phyloP scores from a whole-genome alignment of 2,888 invertebrate species.

The Cynaeus angustus region DNA sequence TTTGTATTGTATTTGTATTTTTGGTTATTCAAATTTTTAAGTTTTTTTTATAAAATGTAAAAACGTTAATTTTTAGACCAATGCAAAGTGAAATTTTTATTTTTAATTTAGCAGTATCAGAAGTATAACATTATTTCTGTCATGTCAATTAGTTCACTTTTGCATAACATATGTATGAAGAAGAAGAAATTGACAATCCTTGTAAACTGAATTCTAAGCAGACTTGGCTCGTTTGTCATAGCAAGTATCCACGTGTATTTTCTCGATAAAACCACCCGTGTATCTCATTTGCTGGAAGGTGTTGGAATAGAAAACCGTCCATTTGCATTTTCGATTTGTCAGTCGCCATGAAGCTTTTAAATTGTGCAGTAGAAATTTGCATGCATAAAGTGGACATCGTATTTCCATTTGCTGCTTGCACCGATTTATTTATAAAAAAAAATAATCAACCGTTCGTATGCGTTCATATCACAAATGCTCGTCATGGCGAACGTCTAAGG shows the following conservation, averaged over 20 bases:
- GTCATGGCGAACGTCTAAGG: constrained; percentile 34
- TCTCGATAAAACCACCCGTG: constrained; percentile 5
- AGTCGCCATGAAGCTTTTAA: constrained; percentile 40
- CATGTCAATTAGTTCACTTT: too few relatives aligned
- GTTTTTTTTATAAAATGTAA: too few relatives aligned
- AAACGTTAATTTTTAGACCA: too few relatives aligned
- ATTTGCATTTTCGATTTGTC: constrained; percentile 43
- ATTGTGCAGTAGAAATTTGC: constrained; percentile 35
- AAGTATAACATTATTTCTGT: too few relatives aligned
- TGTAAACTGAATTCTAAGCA: too few relatives aligned
- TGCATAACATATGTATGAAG: too few relatives aligned
- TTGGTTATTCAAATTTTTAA: too few relatives aligned
- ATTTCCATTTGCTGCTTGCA: constrained; percentile 40
- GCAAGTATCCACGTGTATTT: constrained; percentile 1
- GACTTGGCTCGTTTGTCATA: background rate
- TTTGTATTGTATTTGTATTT: too few relatives aligned
- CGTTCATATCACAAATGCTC: constrained; percentile 16
- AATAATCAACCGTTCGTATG: constrained; percentile 20
- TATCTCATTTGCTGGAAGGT: constrained; percentile 7
- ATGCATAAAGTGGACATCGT: constrained; percentile 34
- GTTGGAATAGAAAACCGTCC: constrained; percentile 4
- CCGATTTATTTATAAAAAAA: constrained; percentile 41
- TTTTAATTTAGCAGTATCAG: too few relatives aligned
- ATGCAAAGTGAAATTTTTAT: too few relatives aligned
- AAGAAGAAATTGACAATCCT: too few relatives aligned